Base-by-base conservation (phyloP, 2,888 invertebrate genomes). In the Netelia melanura region DNA sequence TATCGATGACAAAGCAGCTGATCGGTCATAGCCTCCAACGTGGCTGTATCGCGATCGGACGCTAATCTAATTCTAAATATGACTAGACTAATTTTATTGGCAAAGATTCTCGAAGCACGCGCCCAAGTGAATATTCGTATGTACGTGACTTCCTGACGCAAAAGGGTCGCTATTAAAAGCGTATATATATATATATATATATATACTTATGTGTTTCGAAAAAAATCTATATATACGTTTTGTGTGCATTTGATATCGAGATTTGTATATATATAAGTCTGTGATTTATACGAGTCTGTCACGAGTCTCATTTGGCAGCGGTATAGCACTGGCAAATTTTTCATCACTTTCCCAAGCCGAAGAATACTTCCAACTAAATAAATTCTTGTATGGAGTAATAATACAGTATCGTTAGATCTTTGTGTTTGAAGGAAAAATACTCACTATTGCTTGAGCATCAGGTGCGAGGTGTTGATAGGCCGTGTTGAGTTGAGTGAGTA, bases 381-480 rank as follows among this genome's bases (percentile, higher is more conserved):
- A 38, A 38, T 38, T 38, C 38, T 38, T 6, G 6, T 38, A 1
- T 38, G 38, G 0, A 6, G 38, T 38, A 38, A 38, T 38, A 38
- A 38, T 38, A 38, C 6, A 38, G 6, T 5, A 30, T 30, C 3
- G 38, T 38, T 38, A 38, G 30, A 30, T 30, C 8, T 1, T 38
- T 8, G 54, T 54, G 8, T 38, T 38, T 38, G 38, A 52, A 3
- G 44, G 62, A 67, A 23, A 76, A 81, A 84, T 68, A 90, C 92
- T 93, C 85, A 93, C 93, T 86, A 93, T 87, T 25, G 93, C 93
- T 87, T 93, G 93, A 23, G 93, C 93, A 87, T 93, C 93, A 30
- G 93, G 93, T 54, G 93, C 93, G 71, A 93, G 91, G 88, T 93
- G 93, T 81, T 92, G 93, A 88, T 93, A 93, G 54, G 93, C 93